Evolutionary conservation across 2,797 vertebrate genomes (phyloP).

Genomic region (Parambassis ranga): DNA sequence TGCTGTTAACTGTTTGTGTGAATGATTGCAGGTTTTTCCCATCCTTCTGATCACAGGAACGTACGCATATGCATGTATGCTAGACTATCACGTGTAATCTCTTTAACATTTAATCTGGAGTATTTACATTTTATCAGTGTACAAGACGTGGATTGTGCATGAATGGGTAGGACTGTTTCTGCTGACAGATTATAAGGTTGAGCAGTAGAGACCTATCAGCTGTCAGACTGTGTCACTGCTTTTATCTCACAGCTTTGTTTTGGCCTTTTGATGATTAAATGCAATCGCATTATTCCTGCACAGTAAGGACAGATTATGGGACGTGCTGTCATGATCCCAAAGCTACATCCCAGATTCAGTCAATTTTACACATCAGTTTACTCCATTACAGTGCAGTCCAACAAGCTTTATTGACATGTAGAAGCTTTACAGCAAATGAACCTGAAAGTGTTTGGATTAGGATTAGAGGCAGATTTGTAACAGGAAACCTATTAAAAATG

Average conservation of each 20-base stretch:
- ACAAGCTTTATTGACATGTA: too few relatives aligned
- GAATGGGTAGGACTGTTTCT: constrained; percentile 45
- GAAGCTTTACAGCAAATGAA: too few relatives aligned
- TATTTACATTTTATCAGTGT: constrained; percentile 33
- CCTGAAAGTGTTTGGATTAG: too few relatives aligned
- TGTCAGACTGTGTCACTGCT: background rate
- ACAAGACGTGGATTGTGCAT: constrained; percentile 16
- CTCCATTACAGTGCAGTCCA: too few relatives aligned
- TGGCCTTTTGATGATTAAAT: constrained; percentile 55
- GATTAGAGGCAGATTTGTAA: too few relatives aligned
- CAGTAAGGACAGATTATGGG: background rate
- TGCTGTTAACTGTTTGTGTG: background rate
- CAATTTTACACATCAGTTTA: background rate
- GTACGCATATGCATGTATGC: background rate
- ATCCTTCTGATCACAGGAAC: background rate
- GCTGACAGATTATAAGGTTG: constrained; percentile 31
- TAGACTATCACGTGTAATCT: constrained; percentile 17
- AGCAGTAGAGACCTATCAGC: constrained; percentile 27
- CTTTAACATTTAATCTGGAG: constrained; percentile 21
- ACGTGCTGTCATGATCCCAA: background rate
- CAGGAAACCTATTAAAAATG: too few relatives aligned
- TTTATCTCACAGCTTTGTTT: constrained; percentile 35
- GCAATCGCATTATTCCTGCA: background rate
- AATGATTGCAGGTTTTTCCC: constrained; percentile 3
- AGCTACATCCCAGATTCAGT: background rate